These are phyloP conservation scores for Eucriotettix oculatus DNA, from an alignment of 2,888 invertebrate species.

Conservation along the genomic window DNA sequence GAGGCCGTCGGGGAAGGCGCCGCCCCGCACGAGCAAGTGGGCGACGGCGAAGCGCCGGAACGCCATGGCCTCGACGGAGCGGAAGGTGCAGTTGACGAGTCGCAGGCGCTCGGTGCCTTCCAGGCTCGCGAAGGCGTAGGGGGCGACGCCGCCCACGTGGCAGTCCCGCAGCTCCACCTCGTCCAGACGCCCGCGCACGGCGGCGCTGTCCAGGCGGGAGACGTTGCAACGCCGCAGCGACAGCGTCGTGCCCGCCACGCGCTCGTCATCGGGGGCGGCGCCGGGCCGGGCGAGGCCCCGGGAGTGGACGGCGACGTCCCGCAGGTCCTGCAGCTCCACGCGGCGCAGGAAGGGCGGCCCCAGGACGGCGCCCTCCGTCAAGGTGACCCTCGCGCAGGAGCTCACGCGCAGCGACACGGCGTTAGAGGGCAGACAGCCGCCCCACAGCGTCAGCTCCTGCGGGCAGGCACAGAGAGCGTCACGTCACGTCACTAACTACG, in stretches of 20 bases:
- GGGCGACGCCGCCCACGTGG: constrained; percentile 40
- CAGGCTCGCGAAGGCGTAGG: constrained; percentile 61
- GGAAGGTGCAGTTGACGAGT: constrained; percentile 40
- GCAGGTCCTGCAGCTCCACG: constrained; percentile 44
- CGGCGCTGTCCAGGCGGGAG: neutral
- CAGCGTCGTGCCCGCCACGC: neutral
- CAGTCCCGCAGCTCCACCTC: constrained; percentile 20
- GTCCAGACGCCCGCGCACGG: constrained; percentile 1
- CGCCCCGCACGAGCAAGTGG: constrained; percentile 42
- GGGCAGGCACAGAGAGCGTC: neutral
- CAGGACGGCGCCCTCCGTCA: constrained; percentile 39
- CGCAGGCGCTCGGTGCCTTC: constrained; percentile 44
- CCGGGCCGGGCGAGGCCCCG: constrained; percentile 33
- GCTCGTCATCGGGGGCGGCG: neutral
- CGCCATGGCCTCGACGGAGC: constrained; percentile 45
- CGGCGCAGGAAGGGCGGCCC: constrained; percentile 42
- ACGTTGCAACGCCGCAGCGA: neutral
- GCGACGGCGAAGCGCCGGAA: constrained; percentile 63
- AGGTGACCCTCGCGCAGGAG: constrained; percentile 44
- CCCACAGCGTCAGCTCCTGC: neutral
- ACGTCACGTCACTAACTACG: too few relatives aligned
- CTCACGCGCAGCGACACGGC: constrained; percentile 36
- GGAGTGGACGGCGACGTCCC: constrained; percentile 41
- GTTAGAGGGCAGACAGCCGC: neutral
- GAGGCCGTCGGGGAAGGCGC: too few relatives aligned